These are phyloP conservation scores for Linyphia triangularis DNA, from an alignment of 2,888 invertebrate species.

Conservation along the genomic window DNA sequence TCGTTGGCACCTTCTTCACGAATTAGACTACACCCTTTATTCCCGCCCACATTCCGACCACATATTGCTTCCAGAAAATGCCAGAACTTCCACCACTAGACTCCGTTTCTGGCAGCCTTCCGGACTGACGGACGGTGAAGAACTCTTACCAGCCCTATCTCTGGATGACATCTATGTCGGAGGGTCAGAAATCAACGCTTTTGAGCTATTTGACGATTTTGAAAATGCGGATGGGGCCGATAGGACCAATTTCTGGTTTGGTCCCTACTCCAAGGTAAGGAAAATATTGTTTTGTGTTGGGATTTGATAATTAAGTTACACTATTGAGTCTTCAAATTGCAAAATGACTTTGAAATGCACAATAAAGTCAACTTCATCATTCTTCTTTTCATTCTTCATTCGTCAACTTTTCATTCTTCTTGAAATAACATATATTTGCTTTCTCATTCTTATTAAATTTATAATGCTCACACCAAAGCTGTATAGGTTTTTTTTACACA, in stretches of 20 bases:
- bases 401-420: too few species aligned
- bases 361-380: too few species aligned
- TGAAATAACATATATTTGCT: too few species aligned
- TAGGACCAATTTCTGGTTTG: conserved; percentile 78
- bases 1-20: conserved; percentile 79
- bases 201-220: conserved; percentile 79
- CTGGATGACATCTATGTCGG: conserved; percentile 81
- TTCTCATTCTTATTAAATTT: too few species aligned
- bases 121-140: conserved; percentile 29
- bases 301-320: too few species aligned
- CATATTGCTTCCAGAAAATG: conserved; percentile 78
- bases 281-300: not conserved
- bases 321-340: too few species aligned
- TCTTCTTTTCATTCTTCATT: too few species aligned
- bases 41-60: conserved; percentile 78
- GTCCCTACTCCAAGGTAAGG: conserved; percentile 77
- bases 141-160: conserved; percentile 79
- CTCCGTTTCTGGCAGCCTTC: conserved; percentile 79
- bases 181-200: conserved; percentile 80
- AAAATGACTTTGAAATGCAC: too few species aligned
- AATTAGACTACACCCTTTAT: conserved; percentile 79
- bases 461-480: too few species aligned
- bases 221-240: conserved; percentile 76
- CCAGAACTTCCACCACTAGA: conserved; percentile 78
- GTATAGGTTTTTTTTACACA: too few species aligned